Conservation (phyloP, 2,888 invertebrate species). For the Gryllus longicercus region DNA sequence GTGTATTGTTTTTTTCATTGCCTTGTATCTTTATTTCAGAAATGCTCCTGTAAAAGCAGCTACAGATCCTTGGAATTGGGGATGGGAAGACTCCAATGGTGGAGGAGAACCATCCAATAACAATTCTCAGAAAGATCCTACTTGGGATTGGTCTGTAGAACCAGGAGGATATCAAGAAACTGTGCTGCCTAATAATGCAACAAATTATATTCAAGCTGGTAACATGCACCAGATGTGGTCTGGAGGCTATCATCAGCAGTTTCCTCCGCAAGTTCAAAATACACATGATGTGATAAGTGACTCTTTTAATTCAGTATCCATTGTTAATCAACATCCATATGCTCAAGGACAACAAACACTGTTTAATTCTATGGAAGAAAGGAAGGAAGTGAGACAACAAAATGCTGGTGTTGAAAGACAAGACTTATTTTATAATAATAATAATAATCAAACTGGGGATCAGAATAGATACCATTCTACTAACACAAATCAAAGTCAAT, state of each 20-base stretch:
- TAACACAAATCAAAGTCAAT: background rate
- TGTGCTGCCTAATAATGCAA: background rate
- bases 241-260: background rate
- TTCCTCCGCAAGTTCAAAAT: background rate
- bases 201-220: background rate
- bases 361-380: background rate
- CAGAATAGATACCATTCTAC: background rate
- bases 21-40: constrained; percentile 3
- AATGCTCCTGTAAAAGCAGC: constrained; percentile 11
- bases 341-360: background rate
- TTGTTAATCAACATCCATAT: background rate
- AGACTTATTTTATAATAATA: background rate
- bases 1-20: too few species aligned
- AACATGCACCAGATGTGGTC: background rate
- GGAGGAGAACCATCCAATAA: constrained; percentile 27
- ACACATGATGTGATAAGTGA: background rate
- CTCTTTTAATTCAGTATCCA: background rate
- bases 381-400: background rate
- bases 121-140: constrained; percentile 37
- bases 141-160: constrained; percentile 63
- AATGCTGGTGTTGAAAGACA: background rate
- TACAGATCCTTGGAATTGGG: constrained; percentile 38
- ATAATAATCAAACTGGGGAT: background rate
- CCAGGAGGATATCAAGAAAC: constrained; percentile 35
- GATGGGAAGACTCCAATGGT: constrained; percentile 32